phyloP scores from a whole-genome alignment of 53 echinoderm and acorn worm genomes.

The Echinarachnius parma region DNA sequence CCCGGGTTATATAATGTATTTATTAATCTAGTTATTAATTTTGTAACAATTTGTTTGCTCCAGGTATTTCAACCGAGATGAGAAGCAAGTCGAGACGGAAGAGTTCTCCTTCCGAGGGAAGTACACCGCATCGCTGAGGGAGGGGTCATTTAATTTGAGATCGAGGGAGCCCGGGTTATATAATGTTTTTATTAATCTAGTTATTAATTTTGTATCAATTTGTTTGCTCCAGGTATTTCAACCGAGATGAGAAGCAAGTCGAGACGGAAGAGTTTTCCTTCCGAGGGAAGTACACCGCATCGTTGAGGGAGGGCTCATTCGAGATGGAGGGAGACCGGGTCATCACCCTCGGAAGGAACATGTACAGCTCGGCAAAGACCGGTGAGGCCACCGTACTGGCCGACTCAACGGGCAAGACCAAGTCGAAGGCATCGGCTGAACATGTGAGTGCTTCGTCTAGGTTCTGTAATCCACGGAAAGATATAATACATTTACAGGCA shows the following conservation, averaged over 20 bases:
- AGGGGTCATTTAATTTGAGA: constrained; percentile 76
- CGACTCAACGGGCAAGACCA: neutral
- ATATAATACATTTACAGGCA: constrained; percentile 17
- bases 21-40: too few relatives aligned
- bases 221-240: constrained; percentile 74
- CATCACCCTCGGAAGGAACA: constrained; percentile 86
- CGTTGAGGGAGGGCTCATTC: constrained; percentile 73
- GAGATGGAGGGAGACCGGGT: constrained; percentile 77
- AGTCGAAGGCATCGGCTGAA: constrained; percentile 47
- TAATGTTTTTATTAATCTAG: too few relatives aligned
- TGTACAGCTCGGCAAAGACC: constrained; percentile 84
- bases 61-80: constrained; percentile 79
- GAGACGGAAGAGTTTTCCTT: constrained; percentile 73
- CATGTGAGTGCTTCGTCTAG: constrained; percentile 40
- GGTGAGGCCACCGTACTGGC: constrained; percentile 76
- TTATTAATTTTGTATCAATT: too few relatives aligned
- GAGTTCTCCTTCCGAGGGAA: constrained; percentile 75
- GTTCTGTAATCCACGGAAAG: neutral
- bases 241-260: constrained; percentile 59
- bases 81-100: constrained; percentile 56
- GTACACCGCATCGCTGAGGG: constrained; percentile 68
- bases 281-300: constrained; percentile 70
- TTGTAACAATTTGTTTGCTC: too few relatives aligned
- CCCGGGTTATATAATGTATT: constrained; percentile 78
- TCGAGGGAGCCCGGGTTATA: constrained; percentile 74